phyloP scores from a whole-genome alignment of 2,797 vertebrate genomes.

The Microhierax caerulescens region DNA sequence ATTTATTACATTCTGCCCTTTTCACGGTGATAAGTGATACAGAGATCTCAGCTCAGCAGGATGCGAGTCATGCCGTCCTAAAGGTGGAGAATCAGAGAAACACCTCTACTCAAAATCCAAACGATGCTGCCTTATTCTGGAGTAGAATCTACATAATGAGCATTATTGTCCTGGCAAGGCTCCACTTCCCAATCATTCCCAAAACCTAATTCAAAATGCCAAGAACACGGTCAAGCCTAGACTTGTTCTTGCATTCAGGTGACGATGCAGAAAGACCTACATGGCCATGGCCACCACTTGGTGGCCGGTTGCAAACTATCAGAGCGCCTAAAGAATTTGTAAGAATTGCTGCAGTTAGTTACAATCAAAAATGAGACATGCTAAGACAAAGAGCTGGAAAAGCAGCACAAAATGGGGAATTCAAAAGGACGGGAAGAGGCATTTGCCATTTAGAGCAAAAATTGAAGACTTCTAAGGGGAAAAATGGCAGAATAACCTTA shows the following conservation, averaged over 20 bases:
- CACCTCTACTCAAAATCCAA: background rate
- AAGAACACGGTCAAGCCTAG: background rate
- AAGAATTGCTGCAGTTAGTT: background rate
- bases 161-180: background rate
- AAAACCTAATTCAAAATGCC: background rate
- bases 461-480: background rate
- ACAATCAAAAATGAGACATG: background rate
- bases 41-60: background rate
- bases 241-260: background rate
- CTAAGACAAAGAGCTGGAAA: background rate
- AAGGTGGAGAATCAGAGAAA: background rate
- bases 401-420: background rate
- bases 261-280: background rate
- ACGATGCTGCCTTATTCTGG: background rate
- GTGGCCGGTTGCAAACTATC: background rate
- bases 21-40: background rate
- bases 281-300: background rate
- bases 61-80: background rate
- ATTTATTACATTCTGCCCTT: background rate
- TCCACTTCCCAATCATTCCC: background rate
- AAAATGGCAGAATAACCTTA: constrained; percentile 45
- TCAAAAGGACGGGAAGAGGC: background rate
- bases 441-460: constrained; percentile 43
- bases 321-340: background rate
- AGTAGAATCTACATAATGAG: background rate